These are phyloP conservation scores for Eospalax fontanierii DNA, from an alignment of 2,797 vertebrate genomes.

Conservation along the genomic window DNA sequence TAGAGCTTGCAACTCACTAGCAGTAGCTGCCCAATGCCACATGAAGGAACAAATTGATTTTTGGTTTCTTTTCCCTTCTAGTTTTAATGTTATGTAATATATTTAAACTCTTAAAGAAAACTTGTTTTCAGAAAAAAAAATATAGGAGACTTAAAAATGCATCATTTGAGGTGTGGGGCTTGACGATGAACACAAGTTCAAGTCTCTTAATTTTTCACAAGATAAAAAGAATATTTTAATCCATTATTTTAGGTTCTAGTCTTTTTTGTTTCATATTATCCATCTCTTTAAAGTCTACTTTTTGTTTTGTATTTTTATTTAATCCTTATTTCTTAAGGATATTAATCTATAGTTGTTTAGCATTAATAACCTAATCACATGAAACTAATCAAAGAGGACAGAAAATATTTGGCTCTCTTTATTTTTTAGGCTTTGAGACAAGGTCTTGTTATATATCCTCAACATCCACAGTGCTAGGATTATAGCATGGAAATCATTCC, in stretches of 20 bases:
- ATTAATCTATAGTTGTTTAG: constrained; percentile 39
- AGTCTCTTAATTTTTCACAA: constrained; percentile 48
- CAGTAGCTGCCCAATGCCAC: constrained; percentile 75
- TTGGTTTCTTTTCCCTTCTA: constrained; percentile 64
- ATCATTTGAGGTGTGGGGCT: constrained; percentile 54
- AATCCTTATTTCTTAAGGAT: constrained; percentile 58
- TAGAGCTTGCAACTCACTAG: constrained; percentile 45
- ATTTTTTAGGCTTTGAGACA: neutral
- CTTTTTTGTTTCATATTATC: neutral
- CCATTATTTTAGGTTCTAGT: neutral
- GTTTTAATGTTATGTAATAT: constrained; percentile 89
- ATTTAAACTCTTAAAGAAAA: constrained; percentile 92
- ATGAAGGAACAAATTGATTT: constrained; percentile 78
- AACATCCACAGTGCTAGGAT: neutral
- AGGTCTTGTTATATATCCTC: too few relatives aligned
- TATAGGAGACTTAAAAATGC: neutral
- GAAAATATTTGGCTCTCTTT: constrained; percentile 49
- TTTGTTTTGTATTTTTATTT: neutral
- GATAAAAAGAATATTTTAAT: constrained; percentile 26
- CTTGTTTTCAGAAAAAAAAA: constrained; percentile 87
- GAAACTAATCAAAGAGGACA: constrained; percentile 35
- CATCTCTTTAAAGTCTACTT: constrained; percentile 4
- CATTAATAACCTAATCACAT: constrained; percentile 27
- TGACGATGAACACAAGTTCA: neutral
- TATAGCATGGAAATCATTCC: neutral